These are phyloP conservation scores for Pristionchus pacificus DNA, from an alignment of 1,140 invertebrate species.

Conservation along the genomic window DNA sequence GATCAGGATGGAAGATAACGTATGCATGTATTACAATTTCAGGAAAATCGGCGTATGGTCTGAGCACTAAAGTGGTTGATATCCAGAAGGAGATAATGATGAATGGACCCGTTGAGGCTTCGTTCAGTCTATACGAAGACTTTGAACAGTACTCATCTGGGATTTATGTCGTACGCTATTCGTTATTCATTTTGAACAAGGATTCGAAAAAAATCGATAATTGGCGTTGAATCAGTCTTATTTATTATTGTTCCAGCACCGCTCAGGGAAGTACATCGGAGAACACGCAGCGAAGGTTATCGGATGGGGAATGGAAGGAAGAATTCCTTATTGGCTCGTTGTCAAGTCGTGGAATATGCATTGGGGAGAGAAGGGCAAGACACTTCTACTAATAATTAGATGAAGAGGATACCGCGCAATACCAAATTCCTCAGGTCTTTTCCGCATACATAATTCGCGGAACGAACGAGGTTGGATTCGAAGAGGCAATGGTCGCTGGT, in stretches of 20 bases:
- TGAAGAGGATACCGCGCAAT: not conserved
- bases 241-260: not conserved
- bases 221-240: too few relatives aligned
- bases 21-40: too few relatives aligned
- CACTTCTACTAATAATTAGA: not conserved
- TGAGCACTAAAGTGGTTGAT: too few relatives aligned
- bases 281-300: not conserved
- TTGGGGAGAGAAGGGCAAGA: conserved; percentile 8
- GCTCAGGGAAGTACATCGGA: not conserved
- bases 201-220: too few relatives aligned
- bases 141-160: conserved; percentile 16
- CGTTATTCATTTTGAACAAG: too few relatives aligned
- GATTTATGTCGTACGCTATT: conserved; percentile 11
- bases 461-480: not conserved
- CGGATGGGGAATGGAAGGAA: conserved; percentile 8
- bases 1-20: too few relatives aligned
- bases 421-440: too few relatives aligned
- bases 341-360: conserved; percentile 6
- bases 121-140: conserved; percentile 17
- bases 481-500: not conserved
- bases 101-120: conserved; percentile 6
- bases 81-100: conserved; percentile 21
- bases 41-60: too few relatives aligned
- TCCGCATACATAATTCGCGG: conserved; percentile 6
- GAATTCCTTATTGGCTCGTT: conserved; percentile 10